Conservation (phyloP, 2,888 invertebrate species). For the Rotaria sp. region DNA sequence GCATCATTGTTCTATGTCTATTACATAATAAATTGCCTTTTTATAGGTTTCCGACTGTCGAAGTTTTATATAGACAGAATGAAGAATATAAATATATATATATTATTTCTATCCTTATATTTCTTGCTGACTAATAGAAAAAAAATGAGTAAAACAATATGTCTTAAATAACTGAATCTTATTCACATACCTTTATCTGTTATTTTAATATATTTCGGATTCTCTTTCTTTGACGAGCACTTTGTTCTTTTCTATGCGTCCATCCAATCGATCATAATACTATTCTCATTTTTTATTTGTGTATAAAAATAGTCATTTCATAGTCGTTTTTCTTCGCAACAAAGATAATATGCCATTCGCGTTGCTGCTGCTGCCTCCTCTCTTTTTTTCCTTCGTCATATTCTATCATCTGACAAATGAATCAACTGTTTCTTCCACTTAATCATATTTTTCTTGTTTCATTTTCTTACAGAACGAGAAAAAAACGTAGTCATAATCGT, state of each 20-base stretch:
- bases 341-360: neutral
- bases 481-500: neutral
- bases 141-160: neutral
- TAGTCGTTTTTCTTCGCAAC: neutral
- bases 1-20: neutral
- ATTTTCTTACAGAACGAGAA: neutral
- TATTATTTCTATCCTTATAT: neutral
- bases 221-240: neutral
- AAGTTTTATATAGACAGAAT: neutral
- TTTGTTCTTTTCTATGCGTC: neutral
- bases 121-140: neutral
- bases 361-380: neutral
- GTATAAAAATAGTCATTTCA: neutral
- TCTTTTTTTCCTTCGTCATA: neutral
- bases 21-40: neutral
- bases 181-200: neutral
- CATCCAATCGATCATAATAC: neutral
- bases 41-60: neutral
- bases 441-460: neutral
- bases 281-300: neutral
- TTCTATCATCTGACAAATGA: neutral
- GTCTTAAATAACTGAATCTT: neutral
- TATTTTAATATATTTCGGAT: neutral
- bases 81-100: too few relatives aligned
- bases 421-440: neutral